Evolutionary conservation across 1,140 invertebrate species (phyloP).

Genomic region (Zaprionus inermis): DNA sequence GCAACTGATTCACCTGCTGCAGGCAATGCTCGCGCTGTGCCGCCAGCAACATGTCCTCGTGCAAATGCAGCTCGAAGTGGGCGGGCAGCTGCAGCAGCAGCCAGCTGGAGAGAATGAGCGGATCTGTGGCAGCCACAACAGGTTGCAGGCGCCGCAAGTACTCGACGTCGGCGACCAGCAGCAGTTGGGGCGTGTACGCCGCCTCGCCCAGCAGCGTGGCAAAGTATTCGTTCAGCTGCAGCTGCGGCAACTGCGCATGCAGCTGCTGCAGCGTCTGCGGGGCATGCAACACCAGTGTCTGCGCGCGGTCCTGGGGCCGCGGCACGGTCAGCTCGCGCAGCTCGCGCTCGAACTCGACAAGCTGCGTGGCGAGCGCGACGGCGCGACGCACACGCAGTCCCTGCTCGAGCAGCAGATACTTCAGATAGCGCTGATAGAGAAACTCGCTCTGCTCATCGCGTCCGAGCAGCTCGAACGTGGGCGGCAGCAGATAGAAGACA

Average conservation of each 20-base stretch:
- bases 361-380: slow-evolving; percentile 36
- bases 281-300: slow-evolving; percentile 49
- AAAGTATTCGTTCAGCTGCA: slow-evolving; percentile 61
- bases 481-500: slow-evolving; percentile 69
- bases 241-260: slow-evolving; percentile 46
- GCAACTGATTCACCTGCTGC: slow-evolving; percentile 53
- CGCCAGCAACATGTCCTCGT: slow-evolving; percentile 48
- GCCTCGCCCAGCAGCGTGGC: slow-evolving; percentile 32
- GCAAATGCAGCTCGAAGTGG: slow-evolving; percentile 63
- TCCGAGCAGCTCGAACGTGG: slow-evolving; percentile 55
- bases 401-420: slow-evolving; percentile 67
- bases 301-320: neutral
- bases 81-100: slow-evolving; percentile 66
- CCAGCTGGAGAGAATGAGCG: slow-evolving; percentile 58
- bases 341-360: slow-evolving; percentile 62
- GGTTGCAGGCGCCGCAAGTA: slow-evolving; percentile 52
- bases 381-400: slow-evolving; percentile 63
- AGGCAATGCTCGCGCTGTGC: slow-evolving; percentile 59
- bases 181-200: slow-evolving; percentile 28
- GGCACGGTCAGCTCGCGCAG: slow-evolving; percentile 24
- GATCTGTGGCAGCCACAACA: slow-evolving; percentile 32
- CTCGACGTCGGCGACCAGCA: slow-evolving; percentile 62
- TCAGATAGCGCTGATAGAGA: slow-evolving; percentile 68
- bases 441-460: slow-evolving; percentile 46
- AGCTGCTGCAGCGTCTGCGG: slow-evolving; percentile 56